Conservation (phyloP, 2,888 invertebrate genomes). For the Pollenia labialis region DNA sequence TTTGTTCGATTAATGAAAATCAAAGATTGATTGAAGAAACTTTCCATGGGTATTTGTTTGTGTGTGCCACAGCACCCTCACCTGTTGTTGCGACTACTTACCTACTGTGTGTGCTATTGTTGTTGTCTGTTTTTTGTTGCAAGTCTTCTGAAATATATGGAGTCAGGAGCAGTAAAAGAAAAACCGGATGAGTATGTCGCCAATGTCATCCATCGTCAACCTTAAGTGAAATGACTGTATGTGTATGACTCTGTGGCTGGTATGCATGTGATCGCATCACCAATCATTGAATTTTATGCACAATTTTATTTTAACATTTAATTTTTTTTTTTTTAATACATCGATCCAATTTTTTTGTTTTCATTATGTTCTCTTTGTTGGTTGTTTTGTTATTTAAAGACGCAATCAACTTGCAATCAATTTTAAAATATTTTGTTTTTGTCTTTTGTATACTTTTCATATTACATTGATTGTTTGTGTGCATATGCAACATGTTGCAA, state of each 20-base stretch:
- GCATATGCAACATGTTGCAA: slow-evolving; percentile 73
- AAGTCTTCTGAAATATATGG: slow-evolving; percentile 46
- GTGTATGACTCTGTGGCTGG: slow-evolving; percentile 61
- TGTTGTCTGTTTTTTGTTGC: slow-evolving; percentile 19
- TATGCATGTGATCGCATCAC: slow-evolving; percentile 69
- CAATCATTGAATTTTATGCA: slow-evolving; percentile 71
- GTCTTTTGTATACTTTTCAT: slow-evolving; percentile 61
- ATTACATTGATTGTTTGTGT: slow-evolving; percentile 65
- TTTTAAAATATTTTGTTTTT: slow-evolving; percentile 66
- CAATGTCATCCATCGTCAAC: slow-evolving; percentile 71
- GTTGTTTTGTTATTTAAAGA: slow-evolving; percentile 65
- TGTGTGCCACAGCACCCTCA: slow-evolving; percentile 66
- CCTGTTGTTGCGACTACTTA: slow-evolving; percentile 60
- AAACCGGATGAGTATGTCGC: slow-evolving; percentile 73
- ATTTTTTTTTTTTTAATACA: slow-evolving; percentile 38
- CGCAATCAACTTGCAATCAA: slow-evolving; percentile 73
- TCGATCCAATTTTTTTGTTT: slow-evolving; percentile 68
- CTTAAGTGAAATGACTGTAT: slow-evolving; percentile 67
- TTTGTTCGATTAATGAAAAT: slow-evolving; percentile 60
- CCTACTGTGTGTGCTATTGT: slow-evolving; percentile 25
- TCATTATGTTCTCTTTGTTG: slow-evolving; percentile 35
- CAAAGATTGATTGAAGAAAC: slow-evolving; percentile 65
- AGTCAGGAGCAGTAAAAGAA: slow-evolving; percentile 50
- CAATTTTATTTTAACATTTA: slow-evolving; percentile 38
- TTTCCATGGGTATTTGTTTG: background rate